These are phyloP conservation scores for Saguinus imperator DNA, from an alignment of 2,113 vertebrate species.

Conservation along the genomic window DNA sequence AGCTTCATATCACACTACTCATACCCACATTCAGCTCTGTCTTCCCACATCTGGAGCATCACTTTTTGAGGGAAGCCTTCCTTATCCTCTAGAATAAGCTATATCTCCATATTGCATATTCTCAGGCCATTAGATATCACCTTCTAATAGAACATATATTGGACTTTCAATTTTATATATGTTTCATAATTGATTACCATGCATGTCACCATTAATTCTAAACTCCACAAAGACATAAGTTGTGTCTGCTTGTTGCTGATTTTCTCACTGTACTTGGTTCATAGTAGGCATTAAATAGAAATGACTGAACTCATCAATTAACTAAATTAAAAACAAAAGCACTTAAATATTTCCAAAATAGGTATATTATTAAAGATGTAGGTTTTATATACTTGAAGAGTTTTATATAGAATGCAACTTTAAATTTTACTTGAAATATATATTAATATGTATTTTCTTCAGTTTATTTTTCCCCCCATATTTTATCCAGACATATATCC, in stretches of 20 bases:
- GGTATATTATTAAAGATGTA: neutral
- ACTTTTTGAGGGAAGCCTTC: neutral
- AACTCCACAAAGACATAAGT: neutral
- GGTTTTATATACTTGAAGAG: neutral
- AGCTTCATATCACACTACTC: neutral
- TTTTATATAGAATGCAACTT: neutral
- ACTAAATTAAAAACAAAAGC: neutral
- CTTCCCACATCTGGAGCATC: neutral
- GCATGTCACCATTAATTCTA: neutral
- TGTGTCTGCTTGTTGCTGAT: neutral
- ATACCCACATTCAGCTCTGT: neutral
- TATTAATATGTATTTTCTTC: neutral
- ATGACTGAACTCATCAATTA: neutral
- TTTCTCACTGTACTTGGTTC: neutral
- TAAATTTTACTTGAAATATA: neutral
- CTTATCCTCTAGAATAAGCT: neutral
- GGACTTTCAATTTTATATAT: neutral
- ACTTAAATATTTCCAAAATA: neutral
- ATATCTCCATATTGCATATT: neutral
- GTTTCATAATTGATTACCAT: neutral
- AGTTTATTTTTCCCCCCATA: neutral
- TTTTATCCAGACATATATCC: neutral
- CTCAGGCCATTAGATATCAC: neutral
- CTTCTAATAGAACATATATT: neutral
- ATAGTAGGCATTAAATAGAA: neutral